A percentile compares a stretch with the other conserved stretches of the same genome.
phyloP scores from a whole-genome alignment of 2,888 invertebrate species.

The Sphaerophoria taeniata region DNA sequence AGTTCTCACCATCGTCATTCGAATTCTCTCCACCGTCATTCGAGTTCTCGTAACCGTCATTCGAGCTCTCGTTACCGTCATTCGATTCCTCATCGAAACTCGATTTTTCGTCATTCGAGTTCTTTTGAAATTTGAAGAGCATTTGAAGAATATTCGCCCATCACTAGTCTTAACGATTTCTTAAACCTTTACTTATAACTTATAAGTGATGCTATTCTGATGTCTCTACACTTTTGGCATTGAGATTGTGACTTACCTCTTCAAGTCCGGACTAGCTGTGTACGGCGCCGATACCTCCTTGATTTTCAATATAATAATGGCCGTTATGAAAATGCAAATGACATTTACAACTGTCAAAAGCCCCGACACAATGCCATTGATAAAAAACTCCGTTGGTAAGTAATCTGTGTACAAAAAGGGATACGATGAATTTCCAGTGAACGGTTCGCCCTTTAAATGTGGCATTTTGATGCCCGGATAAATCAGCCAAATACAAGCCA shows the following conservation, averaged over 20 bases:
- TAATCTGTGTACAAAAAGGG: constrained; percentile 88
- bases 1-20: too few species aligned
- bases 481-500: constrained; percentile 88
- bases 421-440: constrained; percentile 86
- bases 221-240: not conserved
- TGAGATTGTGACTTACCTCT: constrained; percentile 83
- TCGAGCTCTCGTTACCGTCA: too few species aligned
- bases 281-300: constrained; percentile 93
- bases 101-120: too few species aligned
- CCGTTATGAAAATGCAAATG: constrained; percentile 91
- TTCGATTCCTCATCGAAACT: too few species aligned
- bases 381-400: constrained; percentile 89
- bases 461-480: constrained; percentile 88
- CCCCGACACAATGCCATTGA: constrained; percentile 91
- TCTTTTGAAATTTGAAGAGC: not conserved
- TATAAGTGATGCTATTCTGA: too few species aligned
- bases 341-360: constrained; percentile 92
- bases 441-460: constrained; percentile 87
- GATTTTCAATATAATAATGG: constrained; percentile 91
- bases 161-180: too few species aligned
- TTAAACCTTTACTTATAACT: too few species aligned
- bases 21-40: too few species aligned
- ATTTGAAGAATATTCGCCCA: too few species aligned
- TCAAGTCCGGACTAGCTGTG: constrained; percentile 88
- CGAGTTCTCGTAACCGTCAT: too few species aligned